Evolutionary conservation across 1,140 invertebrate species (phyloP).

Genomic region (Scaptomyza pallida): DNA sequence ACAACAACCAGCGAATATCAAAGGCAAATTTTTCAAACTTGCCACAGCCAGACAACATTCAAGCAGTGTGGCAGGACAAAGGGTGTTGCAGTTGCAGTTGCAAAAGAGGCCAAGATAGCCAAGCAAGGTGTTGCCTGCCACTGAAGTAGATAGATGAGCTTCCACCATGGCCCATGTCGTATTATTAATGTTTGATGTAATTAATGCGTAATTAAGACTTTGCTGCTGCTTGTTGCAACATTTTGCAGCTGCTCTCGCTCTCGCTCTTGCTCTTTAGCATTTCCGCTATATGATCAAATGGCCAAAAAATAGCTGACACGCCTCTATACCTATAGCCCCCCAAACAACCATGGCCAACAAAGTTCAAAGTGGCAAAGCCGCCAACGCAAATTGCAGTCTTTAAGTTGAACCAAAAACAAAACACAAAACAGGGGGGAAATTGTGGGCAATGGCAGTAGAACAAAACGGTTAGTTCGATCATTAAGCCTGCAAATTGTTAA

Average conservation of each 20-base stretch:
- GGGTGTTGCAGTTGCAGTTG: constrained; percentile 11
- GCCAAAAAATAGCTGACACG: constrained; percentile 25
- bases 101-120: constrained; percentile 13
- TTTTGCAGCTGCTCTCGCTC: constrained; percentile 1
- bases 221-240: constrained; percentile 2
- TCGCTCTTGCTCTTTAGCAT: background rate
- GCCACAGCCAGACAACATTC: constrained; percentile 31
- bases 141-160: constrained; percentile 73
- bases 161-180: constrained; percentile 49
- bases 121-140: constrained; percentile 71
- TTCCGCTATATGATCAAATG: constrained; percentile 14
- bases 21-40: constrained; percentile 74
- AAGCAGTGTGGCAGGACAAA: constrained; percentile 33
- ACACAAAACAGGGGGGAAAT: background rate
- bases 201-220: constrained; percentile 79
- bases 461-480: constrained; percentile 45
- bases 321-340: constrained; percentile 21
- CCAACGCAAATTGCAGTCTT: constrained; percentile 69
- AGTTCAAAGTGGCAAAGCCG: constrained; percentile 70
- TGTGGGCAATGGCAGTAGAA: constrained; percentile 25
- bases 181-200: constrained; percentile 79
- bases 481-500: constrained; percentile 64
- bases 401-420: too few species aligned
- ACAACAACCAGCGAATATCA: constrained; percentile 56
- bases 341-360: background rate